These are phyloP conservation scores for Holothuria scabra DNA, from an alignment of 53 echinoderm and acorn worm species.

Conservation along the genomic window DNA sequence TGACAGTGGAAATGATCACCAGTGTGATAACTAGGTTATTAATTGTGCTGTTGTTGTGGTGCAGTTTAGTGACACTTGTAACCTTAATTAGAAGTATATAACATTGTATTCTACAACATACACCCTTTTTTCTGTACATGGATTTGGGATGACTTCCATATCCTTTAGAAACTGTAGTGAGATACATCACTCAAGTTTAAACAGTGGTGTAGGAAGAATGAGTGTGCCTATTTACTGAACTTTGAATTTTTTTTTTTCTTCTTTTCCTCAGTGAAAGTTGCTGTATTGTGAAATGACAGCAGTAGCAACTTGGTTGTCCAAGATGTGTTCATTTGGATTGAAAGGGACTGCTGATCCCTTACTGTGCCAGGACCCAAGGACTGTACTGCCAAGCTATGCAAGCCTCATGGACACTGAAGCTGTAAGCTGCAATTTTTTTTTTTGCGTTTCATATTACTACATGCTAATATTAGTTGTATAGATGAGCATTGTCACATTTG, in stretches of 20 bases:
- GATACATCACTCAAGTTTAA: too few species aligned
- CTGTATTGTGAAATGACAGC: constrained; percentile 28
- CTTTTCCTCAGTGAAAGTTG: constrained; percentile 4
- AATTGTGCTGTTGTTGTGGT: too few species aligned
- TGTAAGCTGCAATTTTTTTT: constrained; percentile 53
- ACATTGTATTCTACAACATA: too few species aligned
- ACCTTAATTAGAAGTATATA: too few species aligned
- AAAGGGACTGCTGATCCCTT: constrained; percentile 88
- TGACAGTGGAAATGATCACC: too few species aligned
- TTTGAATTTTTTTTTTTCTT: neutral
- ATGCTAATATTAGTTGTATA: neutral
- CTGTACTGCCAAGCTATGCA: constrained; percentile 83
- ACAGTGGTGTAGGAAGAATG: too few species aligned
- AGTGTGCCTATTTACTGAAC: too few species aligned
- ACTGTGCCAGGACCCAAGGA: constrained; percentile 87
- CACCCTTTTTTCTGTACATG: too few species aligned
- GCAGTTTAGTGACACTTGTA: too few species aligned
- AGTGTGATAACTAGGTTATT: too few species aligned
- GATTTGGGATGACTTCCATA: too few species aligned
- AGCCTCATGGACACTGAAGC: constrained; percentile 89
- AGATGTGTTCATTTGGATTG: constrained; percentile 62
- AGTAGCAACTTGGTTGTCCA: constrained; percentile 37
- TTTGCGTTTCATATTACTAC: neutral
- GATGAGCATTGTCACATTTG: neutral
- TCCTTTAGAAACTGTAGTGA: too few species aligned